Evolutionary conservation across 2,797 vertebrate genomes (phyloP), one percentile per base, ranked within the genome.

Genomic region (Anabas testudineus): DNA sequence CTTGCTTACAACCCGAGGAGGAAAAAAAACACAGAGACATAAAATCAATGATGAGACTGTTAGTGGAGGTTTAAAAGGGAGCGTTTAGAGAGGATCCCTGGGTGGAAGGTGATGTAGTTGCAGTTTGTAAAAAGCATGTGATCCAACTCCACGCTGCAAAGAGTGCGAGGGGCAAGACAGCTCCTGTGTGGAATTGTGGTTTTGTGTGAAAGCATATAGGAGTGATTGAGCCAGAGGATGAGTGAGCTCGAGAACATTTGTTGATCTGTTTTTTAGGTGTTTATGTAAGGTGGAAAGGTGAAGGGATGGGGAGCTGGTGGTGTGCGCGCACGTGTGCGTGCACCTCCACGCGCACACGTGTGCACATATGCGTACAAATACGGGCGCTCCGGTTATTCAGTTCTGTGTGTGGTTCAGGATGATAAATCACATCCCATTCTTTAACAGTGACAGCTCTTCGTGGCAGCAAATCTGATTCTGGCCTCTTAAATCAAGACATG

Each of bases 41-140:
- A 93, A 94, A 95, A 94, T 94, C 93, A 95, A 94, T 94, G 91
- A 90, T 91, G 90, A 91, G 88, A 87, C 89, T 91, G 90, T 94
- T 94, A 93, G 92, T 91, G 87, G 90, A 93, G 92, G 90, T 94
- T 93, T 92, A 88, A 91, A 92, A 91, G 90, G 88, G 90, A 93
- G 87, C 84, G 63, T 91, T 94, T 92, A 91, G 81, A 92, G 87
- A 87, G 87, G 90, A 92, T 93, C 93, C 91, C 89, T 80, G 90
- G 91, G 90, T 92, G 93, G 89, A 91, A 94, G 91, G 91, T 91
- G 90, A 89, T 88, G 90, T 70, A 92, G 87, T 83, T 90, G 78
- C 81, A 88, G 87, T 90, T 82, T 88, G 87, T 91, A 86, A 90
- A 91, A 93, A 89, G 82, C 88, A 90, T 91, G 87, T 79, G 90